Evolutionary conservation across 1,140 invertebrate species (phyloP).

Genomic region (Chionoecetes opilio): DNA sequence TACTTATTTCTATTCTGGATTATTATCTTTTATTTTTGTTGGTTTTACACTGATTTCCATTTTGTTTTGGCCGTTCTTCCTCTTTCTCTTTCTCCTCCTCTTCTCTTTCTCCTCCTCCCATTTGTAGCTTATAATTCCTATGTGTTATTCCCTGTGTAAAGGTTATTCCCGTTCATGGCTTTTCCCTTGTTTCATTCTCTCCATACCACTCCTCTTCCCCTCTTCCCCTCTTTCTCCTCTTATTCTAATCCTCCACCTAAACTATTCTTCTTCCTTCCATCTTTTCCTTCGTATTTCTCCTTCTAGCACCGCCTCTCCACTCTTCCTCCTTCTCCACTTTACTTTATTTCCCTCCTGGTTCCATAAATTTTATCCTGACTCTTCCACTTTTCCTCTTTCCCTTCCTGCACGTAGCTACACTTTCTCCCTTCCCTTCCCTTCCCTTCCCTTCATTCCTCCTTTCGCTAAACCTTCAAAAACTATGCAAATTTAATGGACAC

Average conservation of each 20-base stretch:
- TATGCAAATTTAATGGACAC: slow-evolving; percentile 30
- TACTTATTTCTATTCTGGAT: too few species aligned
- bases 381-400: neutral
- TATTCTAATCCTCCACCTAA: neutral
- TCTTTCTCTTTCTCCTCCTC: too few species aligned
- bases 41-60: too few species aligned
- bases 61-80: too few species aligned
- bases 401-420: neutral
- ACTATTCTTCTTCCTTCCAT: neutral
- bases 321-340: neutral
- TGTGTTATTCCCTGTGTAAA: too few species aligned
- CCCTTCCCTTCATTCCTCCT: neutral
- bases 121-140: too few species aligned
- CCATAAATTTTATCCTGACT: neutral
- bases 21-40: too few species aligned
- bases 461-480: slow-evolving; percentile 8
- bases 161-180: neutral
- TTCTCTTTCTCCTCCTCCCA: too few species aligned
- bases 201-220: too few species aligned
- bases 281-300: neutral
- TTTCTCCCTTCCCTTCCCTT: neutral
- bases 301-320: neutral
- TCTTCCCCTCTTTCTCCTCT: neutral
- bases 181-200: too few species aligned
- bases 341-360: neutral